Base-by-base conservation (phyloP, 92 coral and sea anemone species). In the Meandrina meandrites region DNA sequence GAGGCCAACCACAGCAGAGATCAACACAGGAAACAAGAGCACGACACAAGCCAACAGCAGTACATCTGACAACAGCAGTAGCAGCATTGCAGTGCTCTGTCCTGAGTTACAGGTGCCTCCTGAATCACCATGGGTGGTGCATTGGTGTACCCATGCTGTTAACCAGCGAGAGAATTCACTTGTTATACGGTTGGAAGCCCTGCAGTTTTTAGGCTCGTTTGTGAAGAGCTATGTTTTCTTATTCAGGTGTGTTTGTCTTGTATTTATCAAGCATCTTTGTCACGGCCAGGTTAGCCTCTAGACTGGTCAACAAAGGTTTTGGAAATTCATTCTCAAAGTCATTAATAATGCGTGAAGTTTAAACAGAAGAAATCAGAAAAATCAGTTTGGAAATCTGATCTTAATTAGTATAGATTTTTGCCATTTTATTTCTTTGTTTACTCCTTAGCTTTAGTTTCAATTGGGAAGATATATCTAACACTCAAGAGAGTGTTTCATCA, bases 191-290 rank as follows among this genome's bases (percentile, higher is more conserved):
- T 83, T 91, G 79, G 97, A 97, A 86, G 93, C 93, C 77, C 75
- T 97, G 36, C 99, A 93, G 86, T 89, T 97, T 81, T 91, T 97
- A 80, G 91, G 92, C 6, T 96, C 96, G 13, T 97, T 95, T 89
- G 92, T 95, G 28, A 94, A 96, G 82, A 91, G 96, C 84, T 97
- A 97, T 81, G 90, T 97, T 50, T 81, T 64, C 47, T 74, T 92
- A 27, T 86, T 89, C 32, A 93, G 99, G 99, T 97, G 81, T 74
- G 75, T n/a, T 19, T 75, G 14, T n/a, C n/a, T 57, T 0, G 18
- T 57, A 18, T 18, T 57, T 57, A 19, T 18, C 66, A 57, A 62
- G 30, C 13, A 22, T 62, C 31, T 22, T 24, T 62, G 1, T 62
- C 14, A 62, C 69, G 8, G 24, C 69, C 13, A 14, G 31, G 69